Evolutionary conservation across 2,888 invertebrate species (phyloP), one percentile per base, ranked within the genome.

Genomic region (Noctua fimbriata): DNA sequence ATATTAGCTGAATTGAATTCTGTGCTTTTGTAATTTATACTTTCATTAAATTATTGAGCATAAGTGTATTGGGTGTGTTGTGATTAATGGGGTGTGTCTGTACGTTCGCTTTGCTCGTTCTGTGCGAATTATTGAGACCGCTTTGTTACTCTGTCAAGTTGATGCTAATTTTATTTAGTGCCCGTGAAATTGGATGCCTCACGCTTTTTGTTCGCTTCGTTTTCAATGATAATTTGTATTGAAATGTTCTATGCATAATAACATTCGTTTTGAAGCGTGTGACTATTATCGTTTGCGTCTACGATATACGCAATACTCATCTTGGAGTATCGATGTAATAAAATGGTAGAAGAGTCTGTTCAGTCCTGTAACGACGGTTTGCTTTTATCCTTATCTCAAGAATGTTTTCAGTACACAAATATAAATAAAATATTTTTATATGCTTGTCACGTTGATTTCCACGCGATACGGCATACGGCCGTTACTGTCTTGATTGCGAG

Each of bases 111-210:
- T 90, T 92, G 93, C 95, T 96, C 93, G 95, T 96, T 95, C 93
- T 91, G 89, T 87, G 94, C 93, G 92, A 96, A 95, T 96, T 96
- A 96, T 96, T 95, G 93, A 93, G 93, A 95, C 90, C 95, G 94
- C 95, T 96, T 96, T 95, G 95, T 96, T 95, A 94, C 91, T 92
- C 92, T 95, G 96, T 94, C 95, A 92, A 93, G 90, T 92, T 89
- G 93, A 91, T 94, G 96, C 92, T 95, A 96, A 97, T 96, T 97
- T 96, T 96, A 95, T 96, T 96, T 96, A 96, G 94, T 94, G 93
- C 79, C 95, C 95, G 92, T 96, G 96, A 96, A 96, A 96, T 96
- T 96, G 94, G 94, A 95, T 93, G 93, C 92, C 90, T 88, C 86
- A 90, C 69, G 91, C 92, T 91, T 94, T 93, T 94, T 94, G 92